A percentile compares a stretch with the other conserved stretches of the same genome.
phyloP scores from a whole-genome alignment of 2,888 invertebrate species.

The Napeogenes inachia region DNA sequence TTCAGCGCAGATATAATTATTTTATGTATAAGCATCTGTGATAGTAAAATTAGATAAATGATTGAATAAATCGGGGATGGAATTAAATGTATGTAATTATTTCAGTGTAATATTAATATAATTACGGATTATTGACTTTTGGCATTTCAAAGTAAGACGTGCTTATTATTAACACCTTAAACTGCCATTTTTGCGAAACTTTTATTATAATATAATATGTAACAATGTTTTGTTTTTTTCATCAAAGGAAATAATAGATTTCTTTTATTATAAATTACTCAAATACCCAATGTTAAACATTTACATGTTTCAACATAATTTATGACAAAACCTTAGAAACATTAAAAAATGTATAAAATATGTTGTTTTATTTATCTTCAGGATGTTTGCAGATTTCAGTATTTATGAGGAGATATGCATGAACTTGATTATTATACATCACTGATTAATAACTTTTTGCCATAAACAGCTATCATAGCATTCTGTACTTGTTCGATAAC shows the following conservation, averaged over 20 bases:
- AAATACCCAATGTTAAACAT: neutral
- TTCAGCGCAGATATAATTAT: conserved; percentile 19
- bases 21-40: conserved; percentile 68
- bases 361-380: conserved; percentile 22
- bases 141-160: conserved; percentile 15
- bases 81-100: conserved; percentile 33
- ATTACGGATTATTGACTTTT: neutral
- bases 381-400: neutral
- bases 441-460: conserved; percentile 59
- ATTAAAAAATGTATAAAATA: neutral
- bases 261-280: neutral
- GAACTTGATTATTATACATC: conserved; percentile 28
- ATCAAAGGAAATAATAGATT: neutral
- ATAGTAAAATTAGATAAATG: conserved; percentile 53
- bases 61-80: conserved; percentile 40
- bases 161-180: conserved; percentile 34
- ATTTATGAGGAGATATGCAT: no score
- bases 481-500: conserved; percentile 81
- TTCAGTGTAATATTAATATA: conserved; percentile 27
- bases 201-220: conserved; percentile 7
- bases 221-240: conserved; percentile 16
- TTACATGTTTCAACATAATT: conserved; percentile 2
- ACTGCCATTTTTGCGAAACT: conserved; percentile 61
- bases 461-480: conserved; percentile 81
- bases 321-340: neutral